phyloP scores from a whole-genome alignment of 1,140 invertebrate genomes.

The Cecropterus lyciades region DNA sequence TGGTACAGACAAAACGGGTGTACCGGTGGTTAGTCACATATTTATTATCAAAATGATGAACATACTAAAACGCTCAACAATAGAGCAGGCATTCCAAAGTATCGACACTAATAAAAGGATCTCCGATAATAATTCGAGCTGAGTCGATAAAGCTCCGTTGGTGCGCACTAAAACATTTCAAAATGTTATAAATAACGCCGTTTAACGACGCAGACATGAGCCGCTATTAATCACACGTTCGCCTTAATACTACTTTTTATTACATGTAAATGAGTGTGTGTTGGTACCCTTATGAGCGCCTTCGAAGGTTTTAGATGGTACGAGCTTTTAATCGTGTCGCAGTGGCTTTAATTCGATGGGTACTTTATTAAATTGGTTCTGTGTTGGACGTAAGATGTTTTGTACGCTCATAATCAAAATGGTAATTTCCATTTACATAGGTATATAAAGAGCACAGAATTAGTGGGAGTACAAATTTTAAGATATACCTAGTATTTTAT shows the following conservation, averaged over 20 bases:
- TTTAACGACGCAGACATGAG: conserved; percentile 61
- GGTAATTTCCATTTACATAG: too few relatives aligned
- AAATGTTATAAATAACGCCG: conserved; percentile 74
- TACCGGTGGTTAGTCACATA: neutral
- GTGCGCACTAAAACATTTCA: conserved; percentile 76
- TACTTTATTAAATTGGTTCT: too few relatives aligned
- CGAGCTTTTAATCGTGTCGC: conserved; percentile 5
- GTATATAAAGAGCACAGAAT: too few relatives aligned
- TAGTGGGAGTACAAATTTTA: too few relatives aligned
- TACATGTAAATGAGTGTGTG: conserved; percentile 63
- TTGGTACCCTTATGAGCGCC: conserved; percentile 36
- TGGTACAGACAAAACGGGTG: too few relatives aligned
- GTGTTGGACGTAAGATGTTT: too few relatives aligned
- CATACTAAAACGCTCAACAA: conserved; percentile 15
- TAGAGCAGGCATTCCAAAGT: conserved; percentile 23
- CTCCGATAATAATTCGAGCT: conserved; percentile 27
- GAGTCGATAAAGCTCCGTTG: conserved; percentile 40
- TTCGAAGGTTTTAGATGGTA: neutral
- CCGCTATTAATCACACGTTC: conserved; percentile 68
- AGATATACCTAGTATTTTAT: too few relatives aligned
- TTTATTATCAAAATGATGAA: neutral
- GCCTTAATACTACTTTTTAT: conserved; percentile 60
- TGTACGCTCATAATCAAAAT: too few relatives aligned
- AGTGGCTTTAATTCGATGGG: too few relatives aligned
- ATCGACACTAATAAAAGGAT: conserved; percentile 30